These are phyloP conservation scores for Denticeps clupeoides DNA, from an alignment of 2,797 vertebrate genomes.

Conservation along the genomic window DNA sequence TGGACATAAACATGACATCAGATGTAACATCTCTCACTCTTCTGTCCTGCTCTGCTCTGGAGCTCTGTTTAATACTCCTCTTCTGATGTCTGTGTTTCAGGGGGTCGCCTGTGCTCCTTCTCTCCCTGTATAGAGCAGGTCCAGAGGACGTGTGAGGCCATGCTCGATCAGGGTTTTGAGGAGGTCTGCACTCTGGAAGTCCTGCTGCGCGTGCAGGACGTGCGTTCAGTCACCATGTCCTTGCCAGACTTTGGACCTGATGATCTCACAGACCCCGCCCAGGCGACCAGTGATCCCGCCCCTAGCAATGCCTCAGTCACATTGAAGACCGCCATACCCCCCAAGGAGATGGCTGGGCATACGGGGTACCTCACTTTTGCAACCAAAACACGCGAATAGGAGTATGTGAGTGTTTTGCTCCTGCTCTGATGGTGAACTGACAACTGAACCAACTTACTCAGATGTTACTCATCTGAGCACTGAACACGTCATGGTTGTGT, in stretches of 20 bases:
- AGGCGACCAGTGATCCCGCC: constrained; percentile 10
- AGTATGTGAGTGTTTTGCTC: not conserved
- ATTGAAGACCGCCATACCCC: constrained; percentile 72
- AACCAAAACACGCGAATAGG: constrained; percentile 74
- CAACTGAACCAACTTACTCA: too few relatives aligned
- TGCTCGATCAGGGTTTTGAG: constrained; percentile 68
- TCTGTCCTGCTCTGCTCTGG: not conserved
- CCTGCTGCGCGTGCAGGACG: constrained; percentile 73
- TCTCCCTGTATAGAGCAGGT: constrained; percentile 97
- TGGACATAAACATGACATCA: too few relatives aligned
- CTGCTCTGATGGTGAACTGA: too few relatives aligned
- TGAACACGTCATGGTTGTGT: too few relatives aligned
- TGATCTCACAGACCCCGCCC: constrained; percentile 1
- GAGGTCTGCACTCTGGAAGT: constrained; percentile 87
- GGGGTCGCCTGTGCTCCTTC: constrained; percentile 88
- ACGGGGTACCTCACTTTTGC: constrained; percentile 96
- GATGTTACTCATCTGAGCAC: too few relatives aligned
- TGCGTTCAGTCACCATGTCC: constrained; percentile 72
- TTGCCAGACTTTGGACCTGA: constrained; percentile 76
- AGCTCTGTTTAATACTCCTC: not conserved
- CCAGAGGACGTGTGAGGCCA: constrained; percentile 75
- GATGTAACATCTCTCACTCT: not conserved
- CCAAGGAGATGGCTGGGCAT: constrained; percentile 82
- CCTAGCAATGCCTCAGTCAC: constrained; percentile 37
- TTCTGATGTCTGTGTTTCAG: constrained; percentile 42